Evolutionary conservation across 2,888 invertebrate genomes (phyloP).

Genomic region (Fragum fragum): DNA sequence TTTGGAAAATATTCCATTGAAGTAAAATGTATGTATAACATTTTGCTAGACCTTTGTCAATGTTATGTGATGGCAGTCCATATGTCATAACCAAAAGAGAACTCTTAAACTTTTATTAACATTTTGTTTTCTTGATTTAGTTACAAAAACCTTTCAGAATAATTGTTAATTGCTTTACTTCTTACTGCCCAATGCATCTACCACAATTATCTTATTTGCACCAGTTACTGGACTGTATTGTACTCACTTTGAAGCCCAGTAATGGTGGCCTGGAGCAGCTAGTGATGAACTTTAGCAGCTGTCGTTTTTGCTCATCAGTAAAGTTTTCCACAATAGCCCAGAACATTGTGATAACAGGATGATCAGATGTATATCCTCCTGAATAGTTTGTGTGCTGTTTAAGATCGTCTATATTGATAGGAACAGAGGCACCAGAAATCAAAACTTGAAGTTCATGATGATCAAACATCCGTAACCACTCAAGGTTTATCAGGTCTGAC

Average conservation of each 20-base stretch:
- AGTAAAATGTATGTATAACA: too few species aligned
- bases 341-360: conserved; percentile 94
- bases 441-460: conserved; percentile 97
- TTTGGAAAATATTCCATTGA: too few species aligned
- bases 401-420: conserved; percentile 97
- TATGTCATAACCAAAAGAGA: too few species aligned
- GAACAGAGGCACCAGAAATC: conserved; percentile 98
- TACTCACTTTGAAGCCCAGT: conserved; percentile 96
- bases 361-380: conserved; percentile 94
- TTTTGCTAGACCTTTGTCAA: too few species aligned
- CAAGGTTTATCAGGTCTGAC: conserved; percentile 95
- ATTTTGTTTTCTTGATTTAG: too few species aligned
- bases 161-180: too few species aligned
- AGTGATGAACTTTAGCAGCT: conserved; percentile 98
- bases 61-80: too few species aligned
- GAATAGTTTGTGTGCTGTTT: conserved; percentile 95
- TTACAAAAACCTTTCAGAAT: too few species aligned
- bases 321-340: conserved; percentile 96
- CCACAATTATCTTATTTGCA: too few species aligned
- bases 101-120: too few species aligned
- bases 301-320: conserved; percentile 92
- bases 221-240: too few species aligned
- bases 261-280: conserved; percentile 99
- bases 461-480: conserved; percentile 98
- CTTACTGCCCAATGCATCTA: too few species aligned